A percentile compares a stretch with the other conserved stretches of the same genome.
Evolutionary conservation across 1,140 invertebrate genomes (phyloP).

Genomic region (Euura saliciscinereae): DNA sequence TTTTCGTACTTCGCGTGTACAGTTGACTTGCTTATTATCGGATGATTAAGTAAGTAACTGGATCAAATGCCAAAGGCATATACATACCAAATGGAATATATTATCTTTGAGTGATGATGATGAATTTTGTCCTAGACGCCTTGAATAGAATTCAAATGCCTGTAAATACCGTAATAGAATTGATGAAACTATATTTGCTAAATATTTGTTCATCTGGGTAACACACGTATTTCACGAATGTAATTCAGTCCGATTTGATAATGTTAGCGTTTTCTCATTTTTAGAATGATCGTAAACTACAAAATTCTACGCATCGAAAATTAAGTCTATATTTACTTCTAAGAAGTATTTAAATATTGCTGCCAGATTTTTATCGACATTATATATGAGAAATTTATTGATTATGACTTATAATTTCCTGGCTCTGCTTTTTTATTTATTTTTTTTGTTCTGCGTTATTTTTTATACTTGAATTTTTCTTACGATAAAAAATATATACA

Average conservation of each 20-base stretch:
- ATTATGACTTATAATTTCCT: neutral
- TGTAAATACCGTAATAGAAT: neutral
- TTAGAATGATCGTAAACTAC: neutral
- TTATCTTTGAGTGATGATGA: neutral
- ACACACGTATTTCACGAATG: no score
- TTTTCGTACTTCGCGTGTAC: no score
- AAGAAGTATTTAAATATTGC: neutral
- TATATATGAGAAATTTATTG: neutral
- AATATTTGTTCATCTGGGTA: neutral
- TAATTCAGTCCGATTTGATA: no score
- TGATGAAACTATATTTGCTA: neutral
- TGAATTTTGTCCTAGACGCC: constrained; percentile 1
- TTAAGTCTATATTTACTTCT: neutral
- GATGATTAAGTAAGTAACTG: neutral
- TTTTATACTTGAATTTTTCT: no score
- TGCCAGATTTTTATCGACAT: neutral
- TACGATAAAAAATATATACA: no score
- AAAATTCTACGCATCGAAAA: neutral
- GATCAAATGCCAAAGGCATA: constrained; percentile 30
- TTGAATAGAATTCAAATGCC: constrained; percentile 4
- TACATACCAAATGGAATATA: constrained; percentile 27
- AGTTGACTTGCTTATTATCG: neutral
- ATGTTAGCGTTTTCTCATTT: neutral
- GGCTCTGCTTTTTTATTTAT: neutral
- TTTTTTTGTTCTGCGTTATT: neutral